Percentiles rank a stretch among this genome's conserved stretches.
phyloP scores from a whole-genome alignment of 2,888 invertebrate genomes.

The Noctua comes region DNA sequence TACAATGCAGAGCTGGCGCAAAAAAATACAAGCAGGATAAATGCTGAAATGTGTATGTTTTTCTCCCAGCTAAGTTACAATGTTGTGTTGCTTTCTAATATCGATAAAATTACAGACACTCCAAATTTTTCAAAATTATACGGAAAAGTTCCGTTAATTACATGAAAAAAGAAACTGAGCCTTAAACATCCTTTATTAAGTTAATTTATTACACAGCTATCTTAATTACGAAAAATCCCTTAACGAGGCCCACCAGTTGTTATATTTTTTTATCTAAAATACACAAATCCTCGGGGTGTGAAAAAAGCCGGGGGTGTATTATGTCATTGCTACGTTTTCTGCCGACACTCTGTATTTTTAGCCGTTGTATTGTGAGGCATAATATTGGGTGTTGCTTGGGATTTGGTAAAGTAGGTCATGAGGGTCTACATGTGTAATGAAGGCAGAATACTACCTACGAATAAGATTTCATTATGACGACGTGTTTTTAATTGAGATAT shows the following conservation, averaged over 20 bases:
- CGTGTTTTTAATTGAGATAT: not conserved
- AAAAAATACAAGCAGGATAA: not conserved
- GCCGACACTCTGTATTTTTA: constrained; percentile 40
- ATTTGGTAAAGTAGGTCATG: constrained; percentile 1
- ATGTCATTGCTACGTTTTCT: constrained; percentile 25
- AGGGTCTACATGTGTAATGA: not conserved
- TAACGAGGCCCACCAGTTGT: constrained; percentile 41
- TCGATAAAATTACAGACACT: not conserved
- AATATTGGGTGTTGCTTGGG: not conserved
- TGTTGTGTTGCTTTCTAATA: too few relatives aligned
- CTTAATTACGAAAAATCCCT: constrained; percentile 40
- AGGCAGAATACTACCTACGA: not conserved
- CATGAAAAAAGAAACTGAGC: constrained; percentile 6
- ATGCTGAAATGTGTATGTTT: not conserved
- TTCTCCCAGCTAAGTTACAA: not conserved
- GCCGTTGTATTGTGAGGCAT: constrained; percentile 12
- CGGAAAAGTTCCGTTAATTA: not conserved
- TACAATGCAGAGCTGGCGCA: not conserved
- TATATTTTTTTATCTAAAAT: constrained; percentile 48
- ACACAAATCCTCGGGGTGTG: constrained; percentile 37
- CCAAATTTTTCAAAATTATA: not conserved
- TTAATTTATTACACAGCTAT: constrained; percentile 40
- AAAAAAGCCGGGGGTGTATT: constrained; percentile 26
- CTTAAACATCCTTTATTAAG: not conserved
- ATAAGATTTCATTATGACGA: not conserved